Base-by-base conservation (phyloP, 2,888 invertebrate species). In the Crematogaster levior region DNA sequence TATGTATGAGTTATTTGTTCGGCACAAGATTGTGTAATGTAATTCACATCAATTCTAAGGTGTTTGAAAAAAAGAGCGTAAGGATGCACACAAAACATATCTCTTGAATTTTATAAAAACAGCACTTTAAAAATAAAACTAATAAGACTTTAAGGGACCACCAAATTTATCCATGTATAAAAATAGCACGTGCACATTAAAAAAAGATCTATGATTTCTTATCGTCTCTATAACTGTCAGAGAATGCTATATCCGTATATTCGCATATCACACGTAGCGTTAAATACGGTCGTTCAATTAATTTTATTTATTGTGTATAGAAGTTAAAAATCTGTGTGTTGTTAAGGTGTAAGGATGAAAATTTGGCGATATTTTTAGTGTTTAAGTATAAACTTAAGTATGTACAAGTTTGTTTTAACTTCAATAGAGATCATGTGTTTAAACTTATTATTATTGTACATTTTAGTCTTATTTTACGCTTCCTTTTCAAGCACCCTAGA, bases 401-500 rank as follows among this genome's bases (percentile, higher is more conserved):
- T 21, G 46, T 21, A 74, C 24, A n/a, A 37, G 15, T 12, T 65
- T 75, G 12, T 51, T 51, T 46, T 24, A 48, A 27, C 12, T 27
- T 74, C 6, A 46, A 34, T 18, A 63, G 30, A 63, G 18, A 34
- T 74, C 1, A 5, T n/a, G 46, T 21, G 24, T 27, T 65, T n/a
- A 37, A 24, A 66, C 1, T 15, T 15, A 40, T 6, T 7, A 12
- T 21, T 21, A 65, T 15, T 53, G 37, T 43, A 27, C 30, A 18
- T 12, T 53, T 53, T 24, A 70, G n/a, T 43, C 43, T 56, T 56
- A 68, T 68, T 68, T 68, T 56, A 70, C 56, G 70, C 77, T 70
- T 43, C 43, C 70, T 79, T 79, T 79, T 79, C 70, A 70, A 79
- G 56, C 77, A 79, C 43, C 56, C 77, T 79, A 43, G 70, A 79